Percentiles rank a stretch among this genome's conserved stretches.
These are phyloP conservation scores for Ptilonorhynchus violaceus DNA, from an alignment of 2,113 vertebrate species.

Conservation along the genomic window DNA sequence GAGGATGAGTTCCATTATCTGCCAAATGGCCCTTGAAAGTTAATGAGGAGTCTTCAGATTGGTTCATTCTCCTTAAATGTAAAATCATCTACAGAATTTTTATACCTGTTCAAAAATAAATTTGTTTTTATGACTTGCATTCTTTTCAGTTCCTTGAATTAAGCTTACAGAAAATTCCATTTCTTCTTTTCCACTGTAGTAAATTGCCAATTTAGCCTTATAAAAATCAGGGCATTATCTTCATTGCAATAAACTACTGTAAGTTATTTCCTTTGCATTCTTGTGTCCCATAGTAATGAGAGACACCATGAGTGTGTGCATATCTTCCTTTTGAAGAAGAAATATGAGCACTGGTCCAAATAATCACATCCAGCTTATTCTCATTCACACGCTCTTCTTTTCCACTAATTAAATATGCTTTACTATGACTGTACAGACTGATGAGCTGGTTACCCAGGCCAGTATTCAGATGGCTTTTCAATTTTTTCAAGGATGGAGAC, in stretches of 20 bases:
- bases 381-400: neutral
- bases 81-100: constrained; percentile 31
- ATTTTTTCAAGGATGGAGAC: neutral
- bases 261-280: neutral
- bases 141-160: constrained; percentile 26
- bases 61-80: constrained; percentile 8
- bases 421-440: neutral
- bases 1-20: constrained; percentile 37
- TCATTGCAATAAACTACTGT: constrained; percentile 19
- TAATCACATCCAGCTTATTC: neutral
- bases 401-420: neutral
- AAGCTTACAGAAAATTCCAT: constrained; percentile 17
- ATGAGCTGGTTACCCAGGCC: neutral
- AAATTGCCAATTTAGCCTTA: constrained; percentile 20
- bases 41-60: constrained; percentile 48
- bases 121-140: constrained; percentile 21
- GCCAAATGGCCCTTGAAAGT: constrained; percentile 50
- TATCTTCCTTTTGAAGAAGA: neutral
- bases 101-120: constrained; percentile 35
- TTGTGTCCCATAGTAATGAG: neutral
- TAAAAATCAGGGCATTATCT: neutral
- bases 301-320: neutral
- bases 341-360: neutral
- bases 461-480: neutral
- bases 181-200: neutral